A percentile compares a stretch with the other conserved stretches of the same genome.
Conservation (phyloP, 2,888 invertebrate genomes). For the Cylloceria caligata region DNA sequence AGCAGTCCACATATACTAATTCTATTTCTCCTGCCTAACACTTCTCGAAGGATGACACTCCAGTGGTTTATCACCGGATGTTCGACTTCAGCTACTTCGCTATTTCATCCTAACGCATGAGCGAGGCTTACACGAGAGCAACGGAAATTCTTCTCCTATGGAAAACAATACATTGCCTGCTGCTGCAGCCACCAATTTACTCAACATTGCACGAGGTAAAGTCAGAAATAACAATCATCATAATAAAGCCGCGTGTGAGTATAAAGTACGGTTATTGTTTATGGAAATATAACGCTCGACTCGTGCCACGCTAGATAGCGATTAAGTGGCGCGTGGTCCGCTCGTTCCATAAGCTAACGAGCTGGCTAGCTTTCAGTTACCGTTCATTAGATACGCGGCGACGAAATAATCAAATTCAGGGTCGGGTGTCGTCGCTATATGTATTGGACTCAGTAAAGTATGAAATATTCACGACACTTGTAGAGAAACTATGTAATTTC, state of each 20-base stretch:
- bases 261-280: constrained; percentile 14
- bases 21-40: constrained; percentile 5
- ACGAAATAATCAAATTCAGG: constrained; percentile 77
- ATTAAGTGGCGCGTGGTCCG: constrained; percentile 71
- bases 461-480: not conserved
- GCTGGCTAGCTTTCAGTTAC: constrained; percentile 77
- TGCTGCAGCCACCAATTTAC: not conserved
- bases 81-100: constrained; percentile 3
- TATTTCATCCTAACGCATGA: constrained; percentile 10
- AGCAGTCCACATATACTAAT: constrained; percentile 25
- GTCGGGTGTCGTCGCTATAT: constrained; percentile 12
- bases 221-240: constrained; percentile 1
- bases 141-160: not conserved
- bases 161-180: not conserved
- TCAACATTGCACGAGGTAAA: not conserved
- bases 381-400: constrained; percentile 79
- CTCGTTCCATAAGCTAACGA: constrained; percentile 76
- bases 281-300: constrained; percentile 22
- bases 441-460: too few relatives aligned
- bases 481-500: not conserved
- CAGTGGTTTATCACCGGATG: constrained; percentile 7
- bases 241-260: constrained; percentile 1
- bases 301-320: constrained; percentile 25
- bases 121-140: not conserved
- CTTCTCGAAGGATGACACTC: constrained; percentile 31